Base-by-base conservation (phyloP, 2,113 vertebrate genomes). In the Felis chaus region DNA sequence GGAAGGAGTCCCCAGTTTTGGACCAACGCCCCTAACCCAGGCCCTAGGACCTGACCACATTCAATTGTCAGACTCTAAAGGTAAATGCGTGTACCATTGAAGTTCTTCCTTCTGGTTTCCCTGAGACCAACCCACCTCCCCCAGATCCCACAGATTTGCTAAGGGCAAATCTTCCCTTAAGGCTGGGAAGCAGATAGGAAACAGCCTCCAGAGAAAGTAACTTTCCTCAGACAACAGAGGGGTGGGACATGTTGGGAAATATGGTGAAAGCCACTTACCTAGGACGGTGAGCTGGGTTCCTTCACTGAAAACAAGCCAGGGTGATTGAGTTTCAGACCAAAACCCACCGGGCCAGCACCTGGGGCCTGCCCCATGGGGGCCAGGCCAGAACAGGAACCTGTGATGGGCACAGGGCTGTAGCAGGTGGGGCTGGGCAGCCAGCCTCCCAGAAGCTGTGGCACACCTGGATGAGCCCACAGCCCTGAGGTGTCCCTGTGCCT, bases 201-300 rank as follows among this genome's bases (percentile, higher is more conserved):
- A 39, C 45, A 83, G 21, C 5, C 7, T 23, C 27, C 3, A 45
- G 68, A 39, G 73, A 50, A 45, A 73, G 4, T 11, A 31, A 83
- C 19, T 71, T 96, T 68, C 19, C 39, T 0, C 0, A 29, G 80
- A 89, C 33, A 63, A 55, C 39, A 80, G 80, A 27, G 25, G 63
- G 21, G 14, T 36, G 31, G 33, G 63, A 29, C 33, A 12, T 8
- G 50, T 33, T 61, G 61, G 27, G 31, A 53, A 89, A 33, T n/a
- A 15, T 6, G 68, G 11, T 36, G 63, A 63, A 27, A 83, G 53
- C 33, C 71, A 87, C 97, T 97, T 95, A 97, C 98, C 92, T 50
- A 94, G 19, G 74, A 98, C 76, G 1, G 12, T 96, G 73, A 98
- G 73, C 73, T 88, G 48, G 16, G 96, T 98, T 48, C 97, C 94